phyloP scores from a whole-genome alignment of 37 sponge, comb jelly and placozoan species.

The Oopsacas minuta region DNA sequence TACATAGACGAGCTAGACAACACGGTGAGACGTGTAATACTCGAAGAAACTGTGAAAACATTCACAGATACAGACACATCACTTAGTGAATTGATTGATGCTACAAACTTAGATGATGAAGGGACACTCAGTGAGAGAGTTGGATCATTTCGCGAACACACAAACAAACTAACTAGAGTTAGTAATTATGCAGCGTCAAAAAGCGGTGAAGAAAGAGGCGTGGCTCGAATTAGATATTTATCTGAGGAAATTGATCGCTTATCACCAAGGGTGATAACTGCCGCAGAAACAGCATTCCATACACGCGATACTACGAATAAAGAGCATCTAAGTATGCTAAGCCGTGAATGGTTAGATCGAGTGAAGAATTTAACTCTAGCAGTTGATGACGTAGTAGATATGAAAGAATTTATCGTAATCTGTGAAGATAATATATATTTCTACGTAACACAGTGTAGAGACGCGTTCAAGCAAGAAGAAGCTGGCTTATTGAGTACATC shows the following conservation, averaged over 20 bases:
- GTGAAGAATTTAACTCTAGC: slow-evolving; percentile 48
- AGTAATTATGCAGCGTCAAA: not conserved
- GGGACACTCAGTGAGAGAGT: not conserved
- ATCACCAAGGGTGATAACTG: slow-evolving; percentile 40
- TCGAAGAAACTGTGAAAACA: slow-evolving; percentile 1
- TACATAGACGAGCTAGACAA: not conserved
- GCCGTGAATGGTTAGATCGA: slow-evolving; percentile 43
- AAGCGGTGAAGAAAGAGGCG: slow-evolving; percentile 24
- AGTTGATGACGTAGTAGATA: slow-evolving; percentile 58
- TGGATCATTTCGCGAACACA: slow-evolving; percentile 4
- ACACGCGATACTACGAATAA: slow-evolving; percentile 25
- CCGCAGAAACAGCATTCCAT: slow-evolving; percentile 30
- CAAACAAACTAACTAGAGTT: not conserved
- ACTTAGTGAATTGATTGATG: not conserved
- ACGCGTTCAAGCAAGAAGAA: not conserved
- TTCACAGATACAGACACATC: not conserved
- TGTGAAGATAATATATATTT: slow-evolving; percentile 16
- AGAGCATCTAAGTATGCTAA: slow-evolving; percentile 36
- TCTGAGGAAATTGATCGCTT: slow-evolving; percentile 40
- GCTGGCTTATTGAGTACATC: not conserved
- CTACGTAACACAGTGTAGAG: slow-evolving; percentile 19
- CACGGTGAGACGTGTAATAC: not conserved
- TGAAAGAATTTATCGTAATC: slow-evolving; percentile 47
- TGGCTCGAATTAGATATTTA: slow-evolving; percentile 25
- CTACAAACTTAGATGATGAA: not conserved